Evolutionary conservation across 2,888 invertebrate genomes (phyloP).

Genomic region (Dicranocentrus wangi): DNA sequence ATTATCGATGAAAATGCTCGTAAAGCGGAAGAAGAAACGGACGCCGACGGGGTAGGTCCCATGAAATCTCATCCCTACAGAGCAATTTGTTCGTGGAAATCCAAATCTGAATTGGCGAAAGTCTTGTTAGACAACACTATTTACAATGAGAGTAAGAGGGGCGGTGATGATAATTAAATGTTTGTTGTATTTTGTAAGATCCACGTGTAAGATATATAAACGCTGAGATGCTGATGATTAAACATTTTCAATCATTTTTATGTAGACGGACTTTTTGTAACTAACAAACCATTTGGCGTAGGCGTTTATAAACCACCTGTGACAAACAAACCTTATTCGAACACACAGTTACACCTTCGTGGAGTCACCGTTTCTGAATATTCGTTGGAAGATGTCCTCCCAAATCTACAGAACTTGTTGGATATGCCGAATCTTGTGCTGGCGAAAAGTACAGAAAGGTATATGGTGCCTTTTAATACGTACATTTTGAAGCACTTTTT

Average conservation of each 20-base stretch:
- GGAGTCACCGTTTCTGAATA: conserved; percentile 43
- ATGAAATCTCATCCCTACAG: conserved; percentile 57
- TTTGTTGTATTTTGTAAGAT: neutral
- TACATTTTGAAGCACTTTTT: neutral
- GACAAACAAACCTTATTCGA: too few relatives aligned
- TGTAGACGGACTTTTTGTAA: conserved; percentile 68
- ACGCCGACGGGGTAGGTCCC: neutral
- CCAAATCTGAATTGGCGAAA: conserved; percentile 62
- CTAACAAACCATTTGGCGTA: conserved; percentile 70
- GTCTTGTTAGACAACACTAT: conserved; percentile 48
- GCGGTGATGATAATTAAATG: neutral
- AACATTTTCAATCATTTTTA: too few relatives aligned
- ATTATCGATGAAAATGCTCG: too few relatives aligned
- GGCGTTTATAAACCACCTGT: conserved; percentile 55
- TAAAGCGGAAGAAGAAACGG: neutral
- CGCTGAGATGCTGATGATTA: neutral
- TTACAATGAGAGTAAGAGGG: conserved; percentile 41
- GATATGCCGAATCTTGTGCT: conserved; percentile 56
- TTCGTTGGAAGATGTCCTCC: conserved; percentile 64
- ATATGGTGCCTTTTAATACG: conserved; percentile 3
- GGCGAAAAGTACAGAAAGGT: conserved; percentile 65
- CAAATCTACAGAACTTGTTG: conserved; percentile 52
- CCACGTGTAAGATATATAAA: too few relatives aligned
- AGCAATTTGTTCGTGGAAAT: conserved; percentile 62
- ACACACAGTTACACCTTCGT: conserved; percentile 49